A percentile compares a stretch with the other conserved stretches of the same genome.
Conservation (phyloP, 2,888 invertebrate species). For the Polyploca ridens region DNA sequence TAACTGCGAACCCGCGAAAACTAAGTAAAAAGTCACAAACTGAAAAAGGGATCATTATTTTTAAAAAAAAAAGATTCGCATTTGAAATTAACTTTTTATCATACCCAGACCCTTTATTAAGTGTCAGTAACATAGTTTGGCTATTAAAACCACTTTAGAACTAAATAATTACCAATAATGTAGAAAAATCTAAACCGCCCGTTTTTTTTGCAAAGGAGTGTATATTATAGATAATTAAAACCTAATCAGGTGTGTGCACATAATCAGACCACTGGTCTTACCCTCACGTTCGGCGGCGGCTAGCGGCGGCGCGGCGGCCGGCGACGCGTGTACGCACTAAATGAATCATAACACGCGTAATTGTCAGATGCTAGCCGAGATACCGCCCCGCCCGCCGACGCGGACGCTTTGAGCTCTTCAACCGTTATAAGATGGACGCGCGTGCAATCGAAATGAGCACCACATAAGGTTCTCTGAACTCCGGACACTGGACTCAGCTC, state of each 20-base stretch:
- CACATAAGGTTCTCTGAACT: slow-evolving; percentile 3
- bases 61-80: too few species aligned
- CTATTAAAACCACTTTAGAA: too few species aligned
- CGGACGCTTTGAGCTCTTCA: background rate
- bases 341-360: slow-evolving; percentile 38
- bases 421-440: slow-evolving; percentile 13
- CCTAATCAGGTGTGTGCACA: background rate
- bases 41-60: too few species aligned
- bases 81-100: too few species aligned
- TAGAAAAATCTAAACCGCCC: too few species aligned
- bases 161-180: too few species aligned
- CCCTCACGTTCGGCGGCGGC: background rate
- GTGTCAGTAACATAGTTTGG: too few species aligned
- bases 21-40: too few species aligned
- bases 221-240: background rate
- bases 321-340: slow-evolving; percentile 27
- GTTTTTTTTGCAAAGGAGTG: too few species aligned
- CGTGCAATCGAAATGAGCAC: slow-evolving; percentile 10
- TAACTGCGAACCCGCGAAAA: too few species aligned
- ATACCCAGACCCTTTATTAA: too few species aligned
- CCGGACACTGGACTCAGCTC: background rate
- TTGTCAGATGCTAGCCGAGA: slow-evolving; percentile 28
- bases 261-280: background rate
- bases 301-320: slow-evolving; percentile 10
- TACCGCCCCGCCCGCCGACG: slow-evolving; percentile 6